Evolutionary conservation across 2,888 invertebrate genomes (phyloP).

Genomic region (Temnothorax unifasciatus): DNA sequence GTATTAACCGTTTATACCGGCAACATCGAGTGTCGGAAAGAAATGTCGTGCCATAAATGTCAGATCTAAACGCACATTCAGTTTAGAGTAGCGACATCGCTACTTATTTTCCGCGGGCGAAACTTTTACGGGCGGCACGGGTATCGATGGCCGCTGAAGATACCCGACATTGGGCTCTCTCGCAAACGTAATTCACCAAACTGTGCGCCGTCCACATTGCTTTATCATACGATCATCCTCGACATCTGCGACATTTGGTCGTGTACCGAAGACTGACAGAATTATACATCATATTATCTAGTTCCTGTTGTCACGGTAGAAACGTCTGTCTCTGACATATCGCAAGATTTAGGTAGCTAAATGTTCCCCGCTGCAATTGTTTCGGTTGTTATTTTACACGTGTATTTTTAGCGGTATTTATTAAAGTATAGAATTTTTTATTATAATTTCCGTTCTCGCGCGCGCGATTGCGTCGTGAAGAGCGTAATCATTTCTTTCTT

Average conservation of each 20-base stretch:
- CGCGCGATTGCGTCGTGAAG: no score
- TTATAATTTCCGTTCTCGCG: neutral
- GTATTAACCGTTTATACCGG: conserved; percentile 65
- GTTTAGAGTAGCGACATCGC: conserved; percentile 54
- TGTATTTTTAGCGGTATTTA: neutral
- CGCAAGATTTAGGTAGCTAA: conserved; percentile 25
- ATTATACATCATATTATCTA: conserved; percentile 52
- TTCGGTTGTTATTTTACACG: neutral
- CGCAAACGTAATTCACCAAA: conserved; percentile 36
- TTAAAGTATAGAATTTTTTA: neutral
- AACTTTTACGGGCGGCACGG: conserved; percentile 54
- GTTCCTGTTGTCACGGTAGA: conserved; percentile 33
- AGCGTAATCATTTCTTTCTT: neutral
- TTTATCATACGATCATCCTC: conserved; percentile 44
- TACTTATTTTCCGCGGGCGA: conserved; percentile 55
- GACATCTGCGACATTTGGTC: conserved; percentile 39
- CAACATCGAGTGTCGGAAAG: conserved; percentile 63
- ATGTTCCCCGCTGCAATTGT: neutral
- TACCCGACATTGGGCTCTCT: conserved; percentile 7
- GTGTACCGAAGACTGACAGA: conserved; percentile 47
- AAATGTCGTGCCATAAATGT: conserved; percentile 65
- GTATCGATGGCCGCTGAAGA: conserved; percentile 48
- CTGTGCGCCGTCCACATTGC: conserved; percentile 5
- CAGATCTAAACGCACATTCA: conserved; percentile 65
- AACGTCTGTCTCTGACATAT: conserved; percentile 40